Evolutionary conservation across 2,888 invertebrate genomes (phyloP), one percentile per base, ranked within the genome.

Genomic region (Galeopsomyia nigrocyanea): DNA sequence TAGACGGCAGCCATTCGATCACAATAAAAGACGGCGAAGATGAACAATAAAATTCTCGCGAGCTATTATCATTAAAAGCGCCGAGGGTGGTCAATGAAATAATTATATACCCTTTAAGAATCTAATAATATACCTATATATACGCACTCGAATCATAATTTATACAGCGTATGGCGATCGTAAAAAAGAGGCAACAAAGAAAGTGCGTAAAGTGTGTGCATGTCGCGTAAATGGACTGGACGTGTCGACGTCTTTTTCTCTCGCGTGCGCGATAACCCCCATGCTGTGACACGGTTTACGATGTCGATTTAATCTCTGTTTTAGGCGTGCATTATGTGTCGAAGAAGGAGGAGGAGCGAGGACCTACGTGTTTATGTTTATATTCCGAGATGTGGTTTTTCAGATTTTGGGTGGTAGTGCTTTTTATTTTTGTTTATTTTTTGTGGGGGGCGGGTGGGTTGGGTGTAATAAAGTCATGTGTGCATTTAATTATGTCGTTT

Each of bases 71-170:
- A 31, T 31, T 31, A 31, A 31, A 7, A 31, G 7, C 3, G 7
- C 31, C 31, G 7, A 31, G 31, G 31, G 31, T 7, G 31, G 31
- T 22, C n/a, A 17, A 26, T 31, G 31, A 51, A 63, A 26, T 60
- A 71, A 71, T 71, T 53, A 64, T 31, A 31, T 31, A 31, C 31
- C 31, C 31, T 3, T 5, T 31, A 31, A 3, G 31, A 31, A 3
- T 5, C 7, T 31, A 47, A 22, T 5, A 56, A 22, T 22, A 14
- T 56, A 39, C 19, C 50, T 50, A 50, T n/a, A 7, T 22, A 22
- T 13, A 13, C 26, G 26, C 16, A 31, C n/a, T 67, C 62, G 60
- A 64, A 70, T 65, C 60, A 53, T 60, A 70, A 70, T 70, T 65
- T 65, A 70, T 70, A 58, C 64, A 64, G 64, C 65, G 13, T 13